Evolutionary conservation across 2,888 invertebrate species (phyloP).

Genomic region (Drosophila melanosoma): DNA sequence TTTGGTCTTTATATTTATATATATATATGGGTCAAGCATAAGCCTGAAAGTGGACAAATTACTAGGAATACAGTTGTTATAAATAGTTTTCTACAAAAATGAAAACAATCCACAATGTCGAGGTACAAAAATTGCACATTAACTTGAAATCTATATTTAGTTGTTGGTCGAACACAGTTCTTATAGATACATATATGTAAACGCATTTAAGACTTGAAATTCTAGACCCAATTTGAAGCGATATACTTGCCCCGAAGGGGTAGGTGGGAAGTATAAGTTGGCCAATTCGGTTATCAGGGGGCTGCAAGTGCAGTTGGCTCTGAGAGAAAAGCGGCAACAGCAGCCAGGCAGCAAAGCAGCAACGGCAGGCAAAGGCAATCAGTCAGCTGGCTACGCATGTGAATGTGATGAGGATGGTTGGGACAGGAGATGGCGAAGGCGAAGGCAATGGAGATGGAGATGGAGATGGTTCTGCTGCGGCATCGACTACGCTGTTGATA

Average conservation of each 20-base stretch:
- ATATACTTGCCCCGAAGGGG: not conserved
- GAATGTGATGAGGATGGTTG: constrained; percentile 43
- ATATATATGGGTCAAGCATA: not conserved
- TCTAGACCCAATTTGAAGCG: not conserved
- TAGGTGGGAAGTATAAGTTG: not conserved
- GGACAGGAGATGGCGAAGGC: not conserved
- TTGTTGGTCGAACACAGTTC: not conserved
- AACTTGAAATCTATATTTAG: not conserved
- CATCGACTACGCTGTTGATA: constrained; percentile 77
- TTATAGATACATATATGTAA: not conserved
- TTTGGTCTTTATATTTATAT: not conserved
- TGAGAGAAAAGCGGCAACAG: constrained; percentile 29
- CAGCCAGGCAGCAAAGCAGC: constrained; percentile 40
- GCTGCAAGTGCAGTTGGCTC: constrained; percentile 25
- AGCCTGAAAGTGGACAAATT: not conserved
- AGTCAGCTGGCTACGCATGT: constrained; percentile 67
- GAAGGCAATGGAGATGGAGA: constrained; percentile 10
- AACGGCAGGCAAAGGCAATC: constrained; percentile 64
- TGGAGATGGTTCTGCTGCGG: constrained; percentile 59
- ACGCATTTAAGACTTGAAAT: constrained; percentile 1
- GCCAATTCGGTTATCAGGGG: constrained; percentile 20
- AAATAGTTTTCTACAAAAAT: not conserved
- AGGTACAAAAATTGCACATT: not conserved
- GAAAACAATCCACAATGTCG: not conserved
- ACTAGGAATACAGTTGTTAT: not conserved